These are phyloP conservation scores for Notoglanidium macrostoma DNA, from an alignment of 2,797 vertebrate species.

Conservation along the genomic window DNA sequence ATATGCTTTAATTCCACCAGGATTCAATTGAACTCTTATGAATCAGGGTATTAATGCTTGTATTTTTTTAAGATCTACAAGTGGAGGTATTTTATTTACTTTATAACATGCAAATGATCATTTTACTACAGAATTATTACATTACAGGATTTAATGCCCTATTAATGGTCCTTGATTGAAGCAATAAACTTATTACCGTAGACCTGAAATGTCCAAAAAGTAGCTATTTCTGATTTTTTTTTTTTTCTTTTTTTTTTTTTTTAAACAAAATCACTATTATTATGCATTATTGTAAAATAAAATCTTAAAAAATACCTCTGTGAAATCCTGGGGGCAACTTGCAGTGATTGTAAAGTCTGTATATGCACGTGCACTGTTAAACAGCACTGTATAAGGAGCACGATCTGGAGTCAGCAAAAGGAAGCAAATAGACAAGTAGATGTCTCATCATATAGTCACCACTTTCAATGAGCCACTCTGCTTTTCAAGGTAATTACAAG, in stretches of 20 bases:
- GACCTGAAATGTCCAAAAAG: neutral
- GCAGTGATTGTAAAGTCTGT: slow-evolving; percentile 26
- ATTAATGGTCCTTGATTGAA: neutral
- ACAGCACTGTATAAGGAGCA: slow-evolving; percentile 59
- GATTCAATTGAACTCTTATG: neutral
- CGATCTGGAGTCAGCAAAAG: slow-evolving; percentile 53
- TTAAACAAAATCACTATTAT: neutral
- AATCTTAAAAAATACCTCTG: neutral
- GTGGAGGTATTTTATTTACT: neutral
- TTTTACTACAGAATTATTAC: neutral
- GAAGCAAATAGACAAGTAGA: slow-evolving; percentile 49
- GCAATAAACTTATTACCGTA: neutral
- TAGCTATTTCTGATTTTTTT: neutral
- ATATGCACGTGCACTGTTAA: slow-evolving; percentile 65
- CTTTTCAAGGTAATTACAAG: slow-evolving; percentile 71
- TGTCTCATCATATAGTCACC: slow-evolving; percentile 65
- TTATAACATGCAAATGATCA: neutral
- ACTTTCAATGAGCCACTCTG: slow-evolving; percentile 62
- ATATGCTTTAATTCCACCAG: slow-evolving; percentile 47
- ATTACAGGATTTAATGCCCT: neutral
- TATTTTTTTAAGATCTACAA: neutral
- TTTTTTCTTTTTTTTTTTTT: no score
- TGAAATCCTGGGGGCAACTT: neutral
- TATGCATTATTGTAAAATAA: neutral
- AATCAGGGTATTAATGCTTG: neutral